phyloP scores from a whole-genome alignment of 1,140 invertebrate genomes.

The Rhyacophila brunnea region DNA sequence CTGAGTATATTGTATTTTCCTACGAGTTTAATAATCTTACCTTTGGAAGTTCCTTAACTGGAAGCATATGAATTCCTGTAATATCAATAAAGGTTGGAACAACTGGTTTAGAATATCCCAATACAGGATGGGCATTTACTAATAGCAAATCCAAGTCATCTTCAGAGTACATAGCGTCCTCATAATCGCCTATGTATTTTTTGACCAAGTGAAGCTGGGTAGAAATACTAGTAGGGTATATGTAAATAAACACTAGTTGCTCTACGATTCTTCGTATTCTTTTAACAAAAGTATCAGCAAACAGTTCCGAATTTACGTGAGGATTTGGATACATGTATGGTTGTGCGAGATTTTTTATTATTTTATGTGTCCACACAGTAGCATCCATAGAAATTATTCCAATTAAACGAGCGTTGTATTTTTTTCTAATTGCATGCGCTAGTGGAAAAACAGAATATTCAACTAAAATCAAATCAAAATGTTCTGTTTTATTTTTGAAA shows the following conservation, averaged over 20 bases:
- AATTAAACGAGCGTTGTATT: constrained; percentile 7
- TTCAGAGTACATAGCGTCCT: constrained; percentile 5
- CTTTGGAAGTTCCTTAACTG: constrained; percentile 32
- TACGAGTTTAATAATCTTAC: too few species aligned
- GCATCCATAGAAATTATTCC: constrained; percentile 19
- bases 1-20: too few species aligned
- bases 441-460: constrained; percentile 28
- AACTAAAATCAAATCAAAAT: constrained; percentile 41
- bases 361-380: background rate
- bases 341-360: constrained; percentile 5
- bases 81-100: constrained; percentile 37
- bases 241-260: background rate
- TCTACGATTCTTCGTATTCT: background rate
- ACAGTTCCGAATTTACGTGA: background rate
- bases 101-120: constrained; percentile 35
- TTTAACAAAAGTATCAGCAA: background rate
- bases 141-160: constrained; percentile 35
- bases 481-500: constrained; percentile 31
- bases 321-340: background rate
- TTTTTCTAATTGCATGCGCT: background rate
- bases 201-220: background rate
- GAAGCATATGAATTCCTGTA: constrained; percentile 35
- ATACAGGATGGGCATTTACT: constrained; percentile 39
- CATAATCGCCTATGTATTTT: constrained; percentile 2
- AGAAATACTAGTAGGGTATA: background rate